Evolutionary conservation across 2,113 vertebrate genomes (phyloP), one percentile per base, ranked within the genome.

Genomic region (Aptenodytes patagonicus): DNA sequence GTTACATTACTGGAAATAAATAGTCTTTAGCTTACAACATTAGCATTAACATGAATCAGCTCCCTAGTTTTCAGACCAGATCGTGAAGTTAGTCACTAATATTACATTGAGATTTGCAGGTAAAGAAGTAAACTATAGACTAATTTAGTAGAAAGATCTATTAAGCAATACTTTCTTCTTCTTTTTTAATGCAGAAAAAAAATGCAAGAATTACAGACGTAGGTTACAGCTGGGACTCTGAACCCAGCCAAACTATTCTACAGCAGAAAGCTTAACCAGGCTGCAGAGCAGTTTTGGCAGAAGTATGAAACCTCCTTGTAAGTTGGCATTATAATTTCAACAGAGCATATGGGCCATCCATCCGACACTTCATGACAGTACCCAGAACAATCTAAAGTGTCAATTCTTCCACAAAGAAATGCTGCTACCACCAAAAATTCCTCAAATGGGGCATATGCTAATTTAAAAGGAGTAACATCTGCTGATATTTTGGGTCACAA

Each of bases 241-340:
- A 93, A 55, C 25, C 12, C 75, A 86, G 78, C 44, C 87, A 91
- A 83, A 78, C n/a, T 75, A 61, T 70, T 85, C 49, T 61, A 65
- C 28, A 71, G 51, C 80, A 92, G 54, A 57, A 93, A 94, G 75
- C 70, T 85, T 54, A 89, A 93, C 28, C 44, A 81, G 55, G 29
- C 55, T 94, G 44, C 55, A 87, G 36, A 95, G 78, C 24, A 46
- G 46, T 89, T 94, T 64, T 96, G 95, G 89, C 89, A 92, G 46
- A 93, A 70, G 31, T 76, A 77, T 75, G 65, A 80, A 92, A 87
- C 16, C 20, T 89, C 77, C 77, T 83, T 91, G 16, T 68, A 96
- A 71, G 7, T 15, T 96, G 58, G 69, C 77, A 90, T 55, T 71
- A 40, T 49, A 82, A 90, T 96, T 93, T 87, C 75, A 80, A 58